These are phyloP conservation scores for Diachasmimorpha longicaudata DNA, from an alignment of 1,140 invertebrate genomes.

Conservation along the genomic window DNA sequence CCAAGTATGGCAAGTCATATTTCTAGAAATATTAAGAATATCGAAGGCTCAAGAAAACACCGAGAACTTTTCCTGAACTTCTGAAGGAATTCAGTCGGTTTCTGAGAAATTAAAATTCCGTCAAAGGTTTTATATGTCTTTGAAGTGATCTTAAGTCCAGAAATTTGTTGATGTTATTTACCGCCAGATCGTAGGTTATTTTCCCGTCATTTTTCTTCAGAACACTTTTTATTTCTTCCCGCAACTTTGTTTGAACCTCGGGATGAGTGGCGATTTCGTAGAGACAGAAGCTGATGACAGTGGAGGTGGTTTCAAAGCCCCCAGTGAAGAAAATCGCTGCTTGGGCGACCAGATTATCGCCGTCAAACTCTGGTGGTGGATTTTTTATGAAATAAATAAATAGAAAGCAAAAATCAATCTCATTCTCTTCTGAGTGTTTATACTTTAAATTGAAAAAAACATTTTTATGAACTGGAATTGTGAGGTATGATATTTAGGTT, in stretches of 20 bases:
- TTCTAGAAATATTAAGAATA: conserved; percentile 11
- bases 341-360: conserved; percentile 71
- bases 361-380: conserved; percentile 65
- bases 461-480: no score
- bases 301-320: conserved; percentile 75
- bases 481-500: no score
- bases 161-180: no score
- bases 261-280: conserved; percentile 66
- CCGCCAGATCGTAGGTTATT: conserved; percentile 57
- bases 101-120: no score
- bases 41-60: conserved; percentile 49
- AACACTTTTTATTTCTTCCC: conserved; percentile 62
- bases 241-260: conserved; percentile 62
- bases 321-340: conserved; percentile 71
- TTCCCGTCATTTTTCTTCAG: conserved; percentile 51
- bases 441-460: no score
- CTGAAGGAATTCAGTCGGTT: no score
- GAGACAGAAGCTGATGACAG: conserved; percentile 65
- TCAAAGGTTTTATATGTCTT: no score
- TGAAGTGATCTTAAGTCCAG: no score
- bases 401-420: no score
- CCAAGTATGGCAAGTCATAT: conserved; percentile 30
- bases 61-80: no score
- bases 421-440: no score
- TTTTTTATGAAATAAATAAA: no score